Evolutionary conservation across 2,888 invertebrate genomes (phyloP), one percentile per base, ranked within the genome.

Genomic region (Chrysomela aeneicollis): DNA sequence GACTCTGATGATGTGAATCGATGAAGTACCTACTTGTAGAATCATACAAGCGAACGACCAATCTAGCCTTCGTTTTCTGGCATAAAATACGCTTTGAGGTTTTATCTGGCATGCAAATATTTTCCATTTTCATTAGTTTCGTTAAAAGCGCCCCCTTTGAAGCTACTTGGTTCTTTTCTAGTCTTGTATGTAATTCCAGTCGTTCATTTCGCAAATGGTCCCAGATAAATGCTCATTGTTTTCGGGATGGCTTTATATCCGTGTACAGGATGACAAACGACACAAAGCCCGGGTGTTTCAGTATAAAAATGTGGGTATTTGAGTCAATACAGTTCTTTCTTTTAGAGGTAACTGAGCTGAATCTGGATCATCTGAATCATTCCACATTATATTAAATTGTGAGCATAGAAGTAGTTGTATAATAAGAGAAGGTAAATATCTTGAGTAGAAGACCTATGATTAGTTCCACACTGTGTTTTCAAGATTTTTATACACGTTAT

Each of bases 71-170:
- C 12, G 35, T 35, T 35, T 35, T 35, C 35, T 35, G 9, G 59
- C n/a, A n/a, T n/a, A n/a, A n/a, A n/a, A n/a, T n/a, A n/a, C n/a
- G n/a, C 62, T 65, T 64, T 57, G 58, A 61, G 42, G 53, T 55
- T 53, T 62, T 53, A 59, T 59, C 32, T 37, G 59, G 17, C 49
- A 54, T 19, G 52, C n/a, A 54, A 54, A 61, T 62, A 66, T 62
- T 62, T 59, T 59, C 59, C 59, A 59, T 66, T 66, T 66, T 59
- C 66, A 62, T 59, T 66, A 62, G 62, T 66, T 55, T 57, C 59
- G 46, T 55, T 59, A 46, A 62, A 49, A 59, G 53, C 37, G 42
- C 59, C 53, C 50, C 55, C 61, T 62, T 59, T 55, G 53, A 55
- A 42, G 62, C 22, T 66, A 59, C 26, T 3, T 26, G 6, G 51